Base-by-base conservation (phyloP, 2,113 vertebrate species). In the Pygoscelis antarcticus region DNA sequence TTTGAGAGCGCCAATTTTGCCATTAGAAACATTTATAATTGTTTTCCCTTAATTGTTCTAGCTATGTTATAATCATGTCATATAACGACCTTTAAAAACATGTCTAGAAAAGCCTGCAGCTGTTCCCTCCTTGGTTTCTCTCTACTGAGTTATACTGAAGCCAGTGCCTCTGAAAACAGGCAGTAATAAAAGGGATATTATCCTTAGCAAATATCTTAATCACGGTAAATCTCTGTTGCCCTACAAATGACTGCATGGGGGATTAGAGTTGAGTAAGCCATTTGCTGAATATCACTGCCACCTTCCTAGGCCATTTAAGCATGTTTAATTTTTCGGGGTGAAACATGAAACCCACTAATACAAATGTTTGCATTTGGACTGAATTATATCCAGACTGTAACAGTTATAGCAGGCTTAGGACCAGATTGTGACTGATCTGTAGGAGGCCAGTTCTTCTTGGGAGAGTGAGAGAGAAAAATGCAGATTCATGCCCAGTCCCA, bases 191-290 rank as follows among this genome's bases (percentile, higher is more conserved):
- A 96, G 93, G 89, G 93, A 94, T 96, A 94, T 96, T 97, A 96
- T 96, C 95, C 95, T 96, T 88, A 95, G 93, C 94, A 97, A 97
- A 96, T 97, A 97, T 97, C 96, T 97, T 97, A 96, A 97, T 97
- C 96, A 86, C 1, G 68, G 89, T 90, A 97, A 97, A 97, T 97
- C 96, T 97, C 95, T 95, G 94, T 94, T 97, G 95, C 96, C 96
- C 97, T 97, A 96, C 94, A 96, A 97, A 96, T 97, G 96, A 96
- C 97, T 97, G 97, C 91, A 81, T 10, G 30, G 87, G 78, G 97
- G 95, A 97, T 97, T 97, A 96, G 66, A 91, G 78, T 32, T 66
- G 91, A 96, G 91, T 60, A 95, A 97, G 94, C 95, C 97, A 97
- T 96, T 97, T 97, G 96, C 95, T 95, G 96, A 96, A 96, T 97